Percentiles rank a stretch among this genome's conserved stretches.
Conservation (phyloP, 2,888 invertebrate genomes). For the Latrodectus hesperus region DNA sequence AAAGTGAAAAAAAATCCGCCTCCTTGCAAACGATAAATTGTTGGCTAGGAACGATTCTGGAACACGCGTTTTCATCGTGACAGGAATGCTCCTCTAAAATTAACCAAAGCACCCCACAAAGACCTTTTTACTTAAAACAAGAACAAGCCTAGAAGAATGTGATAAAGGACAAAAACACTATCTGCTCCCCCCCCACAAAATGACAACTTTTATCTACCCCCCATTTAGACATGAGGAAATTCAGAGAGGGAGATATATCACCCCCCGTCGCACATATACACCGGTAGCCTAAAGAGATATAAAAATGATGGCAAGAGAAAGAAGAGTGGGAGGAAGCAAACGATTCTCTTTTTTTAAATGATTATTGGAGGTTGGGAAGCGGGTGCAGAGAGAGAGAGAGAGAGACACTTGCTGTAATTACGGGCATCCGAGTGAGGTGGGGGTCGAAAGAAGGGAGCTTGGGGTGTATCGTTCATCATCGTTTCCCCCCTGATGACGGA, state of each 20-base stretch:
- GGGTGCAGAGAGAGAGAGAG: constrained; percentile 17
- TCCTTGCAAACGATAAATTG: neutral
- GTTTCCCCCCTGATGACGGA: constrained; percentile 34
- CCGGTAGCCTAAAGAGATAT: constrained; percentile 6
- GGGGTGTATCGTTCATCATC: constrained; percentile 65
- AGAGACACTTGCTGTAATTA: constrained; percentile 58
- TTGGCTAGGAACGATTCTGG: neutral
- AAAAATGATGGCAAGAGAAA: constrained; percentile 47
- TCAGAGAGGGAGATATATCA: neutral
- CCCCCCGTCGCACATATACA: neutral
- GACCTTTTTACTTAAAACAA: constrained; percentile 58
- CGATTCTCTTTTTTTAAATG: constrained; percentile 64
- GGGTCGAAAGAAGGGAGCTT: neutral
- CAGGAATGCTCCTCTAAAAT: constrained; percentile 45
- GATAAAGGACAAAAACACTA: constrained; percentile 25
- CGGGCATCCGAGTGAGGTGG: constrained; percentile 36
- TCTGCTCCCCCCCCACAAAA: constrained; percentile 3
- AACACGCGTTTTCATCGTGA: constrained; percentile 29
- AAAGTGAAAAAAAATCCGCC: neutral
- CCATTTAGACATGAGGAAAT: constrained; percentile 26
- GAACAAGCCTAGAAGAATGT: neutral
- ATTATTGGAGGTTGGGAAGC: constrained; percentile 47
- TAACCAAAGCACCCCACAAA: constrained; percentile 19
- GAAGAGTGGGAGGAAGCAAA: neutral
- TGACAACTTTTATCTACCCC: constrained; percentile 65